These are phyloP conservation scores for Podocnemis expansa DNA, from an alignment of 2,113 vertebrate genomes.

Conservation along the genomic window DNA sequence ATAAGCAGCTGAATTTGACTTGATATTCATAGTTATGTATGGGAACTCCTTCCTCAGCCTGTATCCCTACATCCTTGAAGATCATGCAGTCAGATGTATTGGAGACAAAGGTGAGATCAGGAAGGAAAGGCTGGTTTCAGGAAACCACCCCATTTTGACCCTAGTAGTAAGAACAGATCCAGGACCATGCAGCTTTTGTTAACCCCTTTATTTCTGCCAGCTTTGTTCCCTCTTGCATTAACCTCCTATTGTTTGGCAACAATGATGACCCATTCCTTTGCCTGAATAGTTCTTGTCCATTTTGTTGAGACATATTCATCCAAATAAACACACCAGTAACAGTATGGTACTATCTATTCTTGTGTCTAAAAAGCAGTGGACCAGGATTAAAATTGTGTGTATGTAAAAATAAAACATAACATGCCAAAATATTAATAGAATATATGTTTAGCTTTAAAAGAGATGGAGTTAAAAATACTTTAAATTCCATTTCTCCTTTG, in stretches of 20 bases:
- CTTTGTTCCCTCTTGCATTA: background rate
- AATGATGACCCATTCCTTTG: background rate
- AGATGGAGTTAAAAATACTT: background rate
- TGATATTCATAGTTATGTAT: background rate
- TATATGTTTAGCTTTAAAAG: background rate
- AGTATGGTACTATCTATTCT: background rate
- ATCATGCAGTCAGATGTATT: background rate
- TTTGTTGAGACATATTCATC: background rate
- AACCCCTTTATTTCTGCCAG: background rate
- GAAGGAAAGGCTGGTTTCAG: background rate
- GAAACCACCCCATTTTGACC: background rate
- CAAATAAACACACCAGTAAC: background rate
- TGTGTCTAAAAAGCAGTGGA: background rate
- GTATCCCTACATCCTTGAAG: background rate
- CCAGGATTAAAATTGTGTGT: background rate
- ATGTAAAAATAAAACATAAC: background rate
- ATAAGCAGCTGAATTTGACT: background rate
- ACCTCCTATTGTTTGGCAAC: too few relatives aligned
- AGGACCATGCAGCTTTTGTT: background rate
- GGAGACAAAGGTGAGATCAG: background rate
- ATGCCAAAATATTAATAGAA: background rate
- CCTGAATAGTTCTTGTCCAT: background rate
- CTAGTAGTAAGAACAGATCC: background rate
- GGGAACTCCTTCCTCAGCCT: accelerated
- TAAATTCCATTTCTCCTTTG: background rate